phyloP scores from a whole-genome alignment of 2,797 vertebrate species.

The Anabas testudineus region DNA sequence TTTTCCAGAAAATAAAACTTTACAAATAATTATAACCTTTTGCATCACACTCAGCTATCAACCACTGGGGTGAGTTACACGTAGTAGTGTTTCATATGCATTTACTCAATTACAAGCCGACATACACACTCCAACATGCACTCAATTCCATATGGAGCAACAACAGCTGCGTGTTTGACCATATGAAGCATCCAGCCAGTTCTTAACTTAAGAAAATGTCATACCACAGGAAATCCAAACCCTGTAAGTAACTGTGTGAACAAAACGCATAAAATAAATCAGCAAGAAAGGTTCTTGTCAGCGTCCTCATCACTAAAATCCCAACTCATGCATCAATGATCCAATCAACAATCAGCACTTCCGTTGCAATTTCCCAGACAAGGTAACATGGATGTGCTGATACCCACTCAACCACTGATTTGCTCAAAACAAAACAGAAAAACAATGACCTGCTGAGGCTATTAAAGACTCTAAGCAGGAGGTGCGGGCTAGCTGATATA shows the following conservation, averaged over 20 bases:
- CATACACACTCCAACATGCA: neutral
- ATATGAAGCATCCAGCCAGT: neutral
- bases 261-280: neutral
- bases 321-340: slow-evolving; percentile 16
- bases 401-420: neutral
- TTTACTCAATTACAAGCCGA: neutral
- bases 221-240: neutral
- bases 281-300: neutral
- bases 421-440: neutral
- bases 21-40: neutral
- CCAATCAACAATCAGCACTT: slow-evolving; percentile 30
- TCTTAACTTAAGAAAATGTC: neutral
- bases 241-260: neutral
- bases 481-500: neutral
- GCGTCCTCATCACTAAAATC: slow-evolving; percentile 6
- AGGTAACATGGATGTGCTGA: neutral
- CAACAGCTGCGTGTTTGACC: neutral
- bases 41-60: rapidly evolving
- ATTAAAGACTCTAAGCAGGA: neutral
- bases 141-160: neutral
- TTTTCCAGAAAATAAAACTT: neutral
- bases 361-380: slow-evolving; percentile 14
- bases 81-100: neutral
- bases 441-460: neutral
- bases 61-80: neutral